Percentiles rank a stretch among this genome's conserved stretches.
These are phyloP conservation scores for Natator depressus DNA, from an alignment of 2,113 vertebrate species.

Conservation along the genomic window DNA sequence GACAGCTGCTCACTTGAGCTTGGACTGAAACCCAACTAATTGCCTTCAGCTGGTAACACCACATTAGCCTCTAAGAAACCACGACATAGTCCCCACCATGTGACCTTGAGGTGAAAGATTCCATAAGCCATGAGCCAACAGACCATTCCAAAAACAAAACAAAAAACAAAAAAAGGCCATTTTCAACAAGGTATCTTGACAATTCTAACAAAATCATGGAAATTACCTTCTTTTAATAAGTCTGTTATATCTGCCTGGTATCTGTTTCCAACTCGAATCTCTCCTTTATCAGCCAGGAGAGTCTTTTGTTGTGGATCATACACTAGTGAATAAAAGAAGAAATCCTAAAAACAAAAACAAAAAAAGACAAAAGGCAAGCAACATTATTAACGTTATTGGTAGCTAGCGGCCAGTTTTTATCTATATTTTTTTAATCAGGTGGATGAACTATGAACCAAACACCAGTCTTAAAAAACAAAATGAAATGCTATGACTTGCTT, in stretches of 20 bases:
- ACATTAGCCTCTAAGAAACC: not conserved
- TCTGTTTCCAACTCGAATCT: constrained; percentile 96
- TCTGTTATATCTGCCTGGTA: constrained; percentile 98
- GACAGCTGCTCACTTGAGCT: not conserved
- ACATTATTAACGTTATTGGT: not conserved
- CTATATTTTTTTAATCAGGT: not conserved
- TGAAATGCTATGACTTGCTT: not conserved
- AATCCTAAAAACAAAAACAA: constrained; percentile 84
- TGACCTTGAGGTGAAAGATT: not conserved
- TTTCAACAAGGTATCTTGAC: not conserved
- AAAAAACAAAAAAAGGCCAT: not conserved
- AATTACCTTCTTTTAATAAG: constrained; percentile 91
- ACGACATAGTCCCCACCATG: rapidly evolving
- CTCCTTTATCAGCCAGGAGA: constrained; percentile 96
- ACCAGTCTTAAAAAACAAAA: not conserved
- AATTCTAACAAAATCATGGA: not conserved
- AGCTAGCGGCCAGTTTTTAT: not conserved
- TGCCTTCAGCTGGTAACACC: not conserved
- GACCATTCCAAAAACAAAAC: not conserved
- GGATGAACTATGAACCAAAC: not conserved
- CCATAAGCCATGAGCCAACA: not conserved
- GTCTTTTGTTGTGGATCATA: constrained; percentile 99
- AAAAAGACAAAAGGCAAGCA: constrained; percentile 11
- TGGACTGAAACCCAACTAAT: constrained; percentile 21
- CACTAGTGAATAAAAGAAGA: constrained; percentile 98